These are phyloP conservation scores for Natrix natrix DNA, from an alignment of 2,797 vertebrate genomes.

Conservation along the genomic window DNA sequence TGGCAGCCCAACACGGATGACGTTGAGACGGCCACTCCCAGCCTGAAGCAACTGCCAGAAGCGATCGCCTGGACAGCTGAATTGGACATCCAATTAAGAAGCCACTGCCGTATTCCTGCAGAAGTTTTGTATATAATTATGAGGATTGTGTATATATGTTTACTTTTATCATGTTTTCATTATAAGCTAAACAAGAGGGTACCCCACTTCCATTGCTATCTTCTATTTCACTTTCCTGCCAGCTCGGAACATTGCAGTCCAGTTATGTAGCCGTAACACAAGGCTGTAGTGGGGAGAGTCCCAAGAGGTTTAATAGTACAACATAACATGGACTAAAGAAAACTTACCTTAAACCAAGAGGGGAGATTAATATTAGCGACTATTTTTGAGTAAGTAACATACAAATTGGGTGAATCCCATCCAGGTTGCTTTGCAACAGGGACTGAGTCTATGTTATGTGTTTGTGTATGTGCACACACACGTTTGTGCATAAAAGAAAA, in stretches of 20 bases:
- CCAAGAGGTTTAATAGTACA: neutral
- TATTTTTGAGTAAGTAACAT: neutral
- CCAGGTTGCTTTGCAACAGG: neutral
- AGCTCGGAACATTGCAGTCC: neutral
- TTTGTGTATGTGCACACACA: neutral
- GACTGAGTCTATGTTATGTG: neutral
- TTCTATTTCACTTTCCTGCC: neutral
- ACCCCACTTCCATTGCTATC: neutral
- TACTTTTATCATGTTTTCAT: neutral
- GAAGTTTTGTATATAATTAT: neutral
- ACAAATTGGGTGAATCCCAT: neutral
- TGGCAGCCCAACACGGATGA: too few species aligned
- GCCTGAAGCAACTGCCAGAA: neutral
- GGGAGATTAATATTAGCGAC: neutral
- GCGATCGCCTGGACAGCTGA: neutral
- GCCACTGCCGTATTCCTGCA: neutral
- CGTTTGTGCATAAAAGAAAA: neutral
- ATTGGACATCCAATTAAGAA: neutral
- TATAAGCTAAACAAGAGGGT: neutral
- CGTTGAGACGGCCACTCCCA: too few species aligned
- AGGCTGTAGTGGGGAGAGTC: neutral
- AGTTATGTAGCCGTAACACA: neutral
- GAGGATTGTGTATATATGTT: neutral
- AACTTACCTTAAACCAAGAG: neutral
- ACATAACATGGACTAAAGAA: neutral